Base-by-base conservation (phyloP, 2,797 vertebrate species). In the Poeciliopsis infans region DNA sequence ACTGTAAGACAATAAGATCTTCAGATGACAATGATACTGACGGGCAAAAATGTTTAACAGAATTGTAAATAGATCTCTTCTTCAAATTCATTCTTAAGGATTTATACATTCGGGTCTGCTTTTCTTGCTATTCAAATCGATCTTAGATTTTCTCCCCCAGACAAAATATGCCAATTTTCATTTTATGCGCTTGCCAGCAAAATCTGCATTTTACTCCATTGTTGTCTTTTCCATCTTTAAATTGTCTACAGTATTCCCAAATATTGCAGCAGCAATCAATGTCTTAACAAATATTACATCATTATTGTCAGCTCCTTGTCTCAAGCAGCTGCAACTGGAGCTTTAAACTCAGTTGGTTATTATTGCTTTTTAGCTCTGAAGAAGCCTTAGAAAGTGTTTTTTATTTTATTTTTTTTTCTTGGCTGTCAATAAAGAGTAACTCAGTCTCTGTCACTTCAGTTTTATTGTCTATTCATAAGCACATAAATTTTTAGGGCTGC, bases 1-100 rank as follows among this genome's bases (percentile, higher is more conserved):
- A 49, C 78, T 90, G 68, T 75, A 78, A 70, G 84, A 74, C 53
- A n/a, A 53, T 87, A 66, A 86, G 57, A 72, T 59, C n/a, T 82
- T 76, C 80, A 33, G 76, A 69, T 59, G 57, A 68, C 66, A 43
- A 59, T 57, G 20, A 74, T 71, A 18, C 68, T 78, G 51, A 66
- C 61, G 68, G 25, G 16, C 20, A 25, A 10, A 70, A 83, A 87
- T 90, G 81, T 84, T 74, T 85, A 83, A 77, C 64, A 78, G 47
- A 82, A 72, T 68, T 88, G 71, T 64, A 82, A 82, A 81, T 49
- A 71, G 2, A 16, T 49, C 71, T 75, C 36, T 47, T 80, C 69
- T 78, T 43, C 7, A 75, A 77, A 80, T 43, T 25, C 20, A 51
- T 70, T 79, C 4, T 82, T 69, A 36, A 6, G 1, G 23, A 77